These are phyloP conservation scores for Heptranchias perlo DNA, from an alignment of 2,113 vertebrate genomes.

Conservation along the genomic window DNA sequence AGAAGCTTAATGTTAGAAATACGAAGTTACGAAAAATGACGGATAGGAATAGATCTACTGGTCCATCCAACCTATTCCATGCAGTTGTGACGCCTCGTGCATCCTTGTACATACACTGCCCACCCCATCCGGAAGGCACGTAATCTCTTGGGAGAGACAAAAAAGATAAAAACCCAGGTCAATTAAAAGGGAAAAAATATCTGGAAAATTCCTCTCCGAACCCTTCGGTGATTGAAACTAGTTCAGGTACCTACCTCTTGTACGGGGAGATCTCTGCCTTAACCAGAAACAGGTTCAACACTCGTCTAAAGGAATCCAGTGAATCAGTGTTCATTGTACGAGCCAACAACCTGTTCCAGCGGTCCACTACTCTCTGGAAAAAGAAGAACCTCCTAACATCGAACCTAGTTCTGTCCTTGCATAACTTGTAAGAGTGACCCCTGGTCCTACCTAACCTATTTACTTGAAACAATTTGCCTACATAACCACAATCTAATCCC, in stretches of 20 bases:
- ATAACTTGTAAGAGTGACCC: no score
- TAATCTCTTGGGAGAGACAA: background rate
- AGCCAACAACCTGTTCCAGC: background rate
- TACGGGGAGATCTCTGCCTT: background rate
- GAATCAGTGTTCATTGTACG: background rate
- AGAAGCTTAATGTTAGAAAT: conserved; percentile 67
- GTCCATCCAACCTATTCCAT: background rate
- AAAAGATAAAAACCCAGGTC: background rate
- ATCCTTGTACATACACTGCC: background rate
- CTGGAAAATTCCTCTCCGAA: background rate
- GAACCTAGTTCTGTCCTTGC: background rate
- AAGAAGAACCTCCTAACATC: background rate
- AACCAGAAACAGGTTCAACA: background rate
- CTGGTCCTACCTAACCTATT: no score
- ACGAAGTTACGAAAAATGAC: background rate
- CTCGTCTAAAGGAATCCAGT: background rate
- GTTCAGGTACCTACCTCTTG: background rate
- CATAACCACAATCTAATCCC: no score
- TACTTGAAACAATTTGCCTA: no score
- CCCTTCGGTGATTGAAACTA: background rate
- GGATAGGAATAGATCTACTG: background rate
- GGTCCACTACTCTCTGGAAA: background rate
- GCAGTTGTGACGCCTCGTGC: background rate
- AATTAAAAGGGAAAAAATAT: background rate
- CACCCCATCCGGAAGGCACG: background rate